These are phyloP conservation scores for Coturnix japonica DNA, from an alignment of 2,113 vertebrate species.

Conservation along the genomic window DNA sequence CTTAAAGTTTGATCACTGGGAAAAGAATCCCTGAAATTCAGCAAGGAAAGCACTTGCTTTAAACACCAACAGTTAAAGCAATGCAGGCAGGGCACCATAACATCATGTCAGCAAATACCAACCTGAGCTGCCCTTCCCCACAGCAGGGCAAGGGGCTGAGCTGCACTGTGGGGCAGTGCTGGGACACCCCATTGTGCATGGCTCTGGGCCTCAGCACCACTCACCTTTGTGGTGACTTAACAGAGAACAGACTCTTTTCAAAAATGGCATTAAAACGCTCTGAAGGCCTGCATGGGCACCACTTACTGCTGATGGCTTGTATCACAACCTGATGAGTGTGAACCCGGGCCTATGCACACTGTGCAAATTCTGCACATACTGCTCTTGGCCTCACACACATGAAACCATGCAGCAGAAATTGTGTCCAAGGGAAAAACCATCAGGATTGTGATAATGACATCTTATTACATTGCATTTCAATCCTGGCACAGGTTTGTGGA, in stretches of 20 bases:
- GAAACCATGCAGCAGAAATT: neutral
- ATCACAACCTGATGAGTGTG: accelerated
- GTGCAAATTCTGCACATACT: neutral
- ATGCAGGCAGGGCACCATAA: accelerated
- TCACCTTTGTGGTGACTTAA: neutral
- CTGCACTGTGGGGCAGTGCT: too few relatives aligned
- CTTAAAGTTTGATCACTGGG: neutral
- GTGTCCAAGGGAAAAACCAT: neutral
- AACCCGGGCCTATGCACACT: neutral
- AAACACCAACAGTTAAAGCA: neutral
- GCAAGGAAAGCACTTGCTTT: neutral
- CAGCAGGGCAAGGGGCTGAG: too few relatives aligned
- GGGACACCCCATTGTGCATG: neutral
- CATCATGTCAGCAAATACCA: neutral
- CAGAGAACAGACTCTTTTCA: neutral
- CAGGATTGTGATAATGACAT: neutral
- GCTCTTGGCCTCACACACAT: neutral
- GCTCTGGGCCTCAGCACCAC: neutral
- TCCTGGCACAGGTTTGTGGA: slow-evolving; percentile 20
- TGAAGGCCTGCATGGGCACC: neutral
- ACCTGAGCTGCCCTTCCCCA: neutral
- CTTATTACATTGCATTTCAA: slow-evolving; percentile 21
- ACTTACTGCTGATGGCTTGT: neutral
- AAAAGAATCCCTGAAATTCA: neutral
- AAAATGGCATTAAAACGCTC: neutral